Conservation (phyloP, 2,888 invertebrate species). For the Allophyes oxyacanthae region DNA sequence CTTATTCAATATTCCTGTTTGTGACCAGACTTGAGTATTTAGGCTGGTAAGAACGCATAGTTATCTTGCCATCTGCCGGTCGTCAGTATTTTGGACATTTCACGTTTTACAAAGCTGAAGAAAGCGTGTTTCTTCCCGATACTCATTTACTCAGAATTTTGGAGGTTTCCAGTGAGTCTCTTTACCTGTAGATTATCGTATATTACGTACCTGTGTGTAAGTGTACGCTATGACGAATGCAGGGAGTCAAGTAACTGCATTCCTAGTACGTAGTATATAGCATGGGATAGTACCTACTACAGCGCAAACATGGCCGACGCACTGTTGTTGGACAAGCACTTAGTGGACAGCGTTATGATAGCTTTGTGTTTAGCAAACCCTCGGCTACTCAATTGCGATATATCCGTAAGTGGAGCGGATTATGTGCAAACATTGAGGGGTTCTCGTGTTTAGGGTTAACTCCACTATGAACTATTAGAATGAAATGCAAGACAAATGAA, state of each 20-base stretch:
- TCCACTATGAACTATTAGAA: neutral
- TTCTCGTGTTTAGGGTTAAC: neutral
- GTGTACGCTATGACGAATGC: neutral
- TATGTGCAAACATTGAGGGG: constrained; percentile 30
- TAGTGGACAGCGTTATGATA: constrained; percentile 43
- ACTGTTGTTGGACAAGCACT: constrained; percentile 31
- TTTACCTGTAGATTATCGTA: no score
- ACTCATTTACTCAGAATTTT: no score
- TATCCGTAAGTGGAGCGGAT: constrained; percentile 19
- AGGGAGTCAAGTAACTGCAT: neutral
- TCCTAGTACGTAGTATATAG: neutral
- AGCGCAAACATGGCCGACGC: constrained; percentile 15
- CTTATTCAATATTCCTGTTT: no score
- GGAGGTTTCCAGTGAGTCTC: no score
- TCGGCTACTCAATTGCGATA: constrained; percentile 40
- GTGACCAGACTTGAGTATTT: no score
- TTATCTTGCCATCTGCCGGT: no score
- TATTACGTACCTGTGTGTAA: no score
- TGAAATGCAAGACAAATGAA: no score
- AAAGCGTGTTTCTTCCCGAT: no score
- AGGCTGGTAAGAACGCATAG: no score
- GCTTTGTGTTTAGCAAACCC: constrained; percentile 51
- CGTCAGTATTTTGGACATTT: no score
- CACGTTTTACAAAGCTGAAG: no score
- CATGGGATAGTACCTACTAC: constrained; percentile 3